Conservation (phyloP, 2,888 invertebrate genomes). For the Erebia aethiops region DNA sequence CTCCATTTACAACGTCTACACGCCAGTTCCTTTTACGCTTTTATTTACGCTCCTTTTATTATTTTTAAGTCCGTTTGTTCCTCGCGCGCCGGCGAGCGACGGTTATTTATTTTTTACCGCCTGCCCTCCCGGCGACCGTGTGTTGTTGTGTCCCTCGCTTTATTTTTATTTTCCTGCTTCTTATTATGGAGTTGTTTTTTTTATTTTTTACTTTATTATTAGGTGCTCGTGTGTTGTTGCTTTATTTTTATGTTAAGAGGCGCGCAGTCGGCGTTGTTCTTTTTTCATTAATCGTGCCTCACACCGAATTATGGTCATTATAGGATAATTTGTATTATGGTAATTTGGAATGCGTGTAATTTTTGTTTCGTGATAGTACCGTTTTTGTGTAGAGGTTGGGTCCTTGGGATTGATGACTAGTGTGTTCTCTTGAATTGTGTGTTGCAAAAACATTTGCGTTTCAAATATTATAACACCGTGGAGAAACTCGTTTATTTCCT, state of each 20-base stretch:
- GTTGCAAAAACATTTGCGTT: slow-evolving; percentile 17
- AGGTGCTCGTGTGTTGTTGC: slow-evolving; percentile 81
- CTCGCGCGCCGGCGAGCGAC: slow-evolving; percentile 78
- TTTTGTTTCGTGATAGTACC: slow-evolving; percentile 79
- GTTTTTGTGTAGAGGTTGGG: slow-evolving; percentile 59
- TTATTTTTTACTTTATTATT: slow-evolving; percentile 70
- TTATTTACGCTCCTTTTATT: slow-evolving; percentile 83
- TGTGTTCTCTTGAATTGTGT: slow-evolving; percentile 40
- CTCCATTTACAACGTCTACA: slow-evolving; percentile 83
- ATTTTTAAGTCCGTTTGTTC: slow-evolving; percentile 82
- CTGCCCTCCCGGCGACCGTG: slow-evolving; percentile 82
- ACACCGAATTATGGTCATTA: slow-evolving; percentile 82
- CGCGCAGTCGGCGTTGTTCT: slow-evolving; percentile 67
- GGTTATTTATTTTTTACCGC: slow-evolving; percentile 81
- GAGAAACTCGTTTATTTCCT: slow-evolving; percentile 5
- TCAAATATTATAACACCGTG: not conserved
- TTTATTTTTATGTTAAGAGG: slow-evolving; percentile 82
- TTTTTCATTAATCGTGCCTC: slow-evolving; percentile 77
- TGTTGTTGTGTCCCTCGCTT: slow-evolving; percentile 81
- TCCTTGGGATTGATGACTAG: slow-evolving; percentile 67
- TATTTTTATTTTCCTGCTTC: slow-evolving; percentile 83
- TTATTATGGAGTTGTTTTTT: slow-evolving; percentile 80
- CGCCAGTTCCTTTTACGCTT: slow-evolving; percentile 83
- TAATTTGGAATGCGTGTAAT: slow-evolving; percentile 82
- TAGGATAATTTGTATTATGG: slow-evolving; percentile 83